A percentile compares a stretch with the other conserved stretches of the same genome.
phyloP scores from a whole-genome alignment of 2,113 vertebrate species.

The Hipposideros armiger region DNA sequence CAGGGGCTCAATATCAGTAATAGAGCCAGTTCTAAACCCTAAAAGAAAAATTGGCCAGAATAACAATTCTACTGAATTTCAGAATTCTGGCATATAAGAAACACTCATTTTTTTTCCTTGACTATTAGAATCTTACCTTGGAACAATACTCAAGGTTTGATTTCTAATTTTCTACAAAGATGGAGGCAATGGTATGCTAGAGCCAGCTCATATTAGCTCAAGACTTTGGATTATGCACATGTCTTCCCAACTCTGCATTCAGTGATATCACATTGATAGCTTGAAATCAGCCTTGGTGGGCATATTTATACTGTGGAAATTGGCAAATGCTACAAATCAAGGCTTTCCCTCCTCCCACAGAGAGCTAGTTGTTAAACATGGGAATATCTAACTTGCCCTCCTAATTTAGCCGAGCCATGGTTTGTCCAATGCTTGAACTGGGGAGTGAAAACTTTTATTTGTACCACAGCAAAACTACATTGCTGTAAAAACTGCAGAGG shows the following conservation, averaged over 20 bases:
- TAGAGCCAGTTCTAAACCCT: slow-evolving; percentile 60
- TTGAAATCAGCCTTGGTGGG: slow-evolving; percentile 42
- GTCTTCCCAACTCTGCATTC: not conserved
- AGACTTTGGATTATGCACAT: not conserved
- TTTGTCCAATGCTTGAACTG: not conserved
- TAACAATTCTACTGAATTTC: slow-evolving; percentile 50
- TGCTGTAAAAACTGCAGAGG: slow-evolving; percentile 36
- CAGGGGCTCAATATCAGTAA: slow-evolving; percentile 47
- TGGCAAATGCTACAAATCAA: slow-evolving; percentile 48
- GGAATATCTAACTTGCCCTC: not conserved
- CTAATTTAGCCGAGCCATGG: slow-evolving; percentile 35
- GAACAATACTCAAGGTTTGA: slow-evolving; percentile 21
- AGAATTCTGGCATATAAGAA: slow-evolving; percentile 51
- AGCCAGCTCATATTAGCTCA: not conserved
- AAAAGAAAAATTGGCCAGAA: slow-evolving; percentile 59
- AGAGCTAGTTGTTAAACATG: slow-evolving; percentile 56
- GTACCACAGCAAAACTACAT: slow-evolving; percentile 39
- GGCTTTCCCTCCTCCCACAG: not conserved
- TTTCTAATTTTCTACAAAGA: slow-evolving; percentile 29
- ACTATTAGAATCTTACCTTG: slow-evolving; percentile 38
- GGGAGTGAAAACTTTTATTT: slow-evolving; percentile 54
- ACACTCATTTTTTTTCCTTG: not conserved
- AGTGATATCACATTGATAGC: not conserved
- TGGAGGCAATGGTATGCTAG: not conserved
- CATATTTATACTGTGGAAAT: slow-evolving; percentile 1